Evolutionary conservation across 2,888 invertebrate species (phyloP).

Genomic region (Lithophane leautieri): DNA sequence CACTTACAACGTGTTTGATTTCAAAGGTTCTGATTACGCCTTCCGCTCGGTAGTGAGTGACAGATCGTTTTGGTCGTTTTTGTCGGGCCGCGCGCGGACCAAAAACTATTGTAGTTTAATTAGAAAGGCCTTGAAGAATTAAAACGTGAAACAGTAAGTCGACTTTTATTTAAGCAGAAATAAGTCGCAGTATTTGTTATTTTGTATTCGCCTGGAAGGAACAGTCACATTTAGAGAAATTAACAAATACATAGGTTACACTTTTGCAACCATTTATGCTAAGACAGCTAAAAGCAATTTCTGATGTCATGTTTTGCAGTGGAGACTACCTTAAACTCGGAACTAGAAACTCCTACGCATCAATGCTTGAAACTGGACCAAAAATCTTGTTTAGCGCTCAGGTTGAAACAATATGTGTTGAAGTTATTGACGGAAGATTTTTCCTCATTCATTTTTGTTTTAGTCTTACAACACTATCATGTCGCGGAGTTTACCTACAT

Average conservation of each 20-base stretch:
- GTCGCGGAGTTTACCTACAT: conserved; percentile 69
- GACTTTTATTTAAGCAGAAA: neutral
- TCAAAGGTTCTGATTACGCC: conserved; percentile 15
- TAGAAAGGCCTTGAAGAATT: too few relatives aligned
- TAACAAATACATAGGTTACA: neutral
- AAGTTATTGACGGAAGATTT: conserved; percentile 22
- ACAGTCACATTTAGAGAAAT: neutral
- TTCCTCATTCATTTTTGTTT: conserved; percentile 52
- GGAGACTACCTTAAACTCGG: neutral
- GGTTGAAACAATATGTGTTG: neutral
- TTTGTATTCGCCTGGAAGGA: neutral
- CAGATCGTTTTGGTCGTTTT: too few relatives aligned
- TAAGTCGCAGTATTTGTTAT: neutral
- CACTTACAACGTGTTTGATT: conserved; percentile 22
- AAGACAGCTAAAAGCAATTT: neutral
- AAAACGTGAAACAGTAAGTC: neutral
- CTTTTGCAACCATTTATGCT: neutral
- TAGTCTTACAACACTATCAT: conserved; percentile 59
- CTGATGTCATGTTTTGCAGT: neutral
- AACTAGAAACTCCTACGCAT: neutral
- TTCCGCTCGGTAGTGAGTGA: conserved; percentile 27
- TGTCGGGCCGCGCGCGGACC: too few relatives aligned
- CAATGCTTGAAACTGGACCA: neutral
- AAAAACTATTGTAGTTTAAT: too few relatives aligned
- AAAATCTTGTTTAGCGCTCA: neutral